phyloP scores from a whole-genome alignment of 2,113 vertebrate genomes.

The Tricholaema leucomelas region DNA sequence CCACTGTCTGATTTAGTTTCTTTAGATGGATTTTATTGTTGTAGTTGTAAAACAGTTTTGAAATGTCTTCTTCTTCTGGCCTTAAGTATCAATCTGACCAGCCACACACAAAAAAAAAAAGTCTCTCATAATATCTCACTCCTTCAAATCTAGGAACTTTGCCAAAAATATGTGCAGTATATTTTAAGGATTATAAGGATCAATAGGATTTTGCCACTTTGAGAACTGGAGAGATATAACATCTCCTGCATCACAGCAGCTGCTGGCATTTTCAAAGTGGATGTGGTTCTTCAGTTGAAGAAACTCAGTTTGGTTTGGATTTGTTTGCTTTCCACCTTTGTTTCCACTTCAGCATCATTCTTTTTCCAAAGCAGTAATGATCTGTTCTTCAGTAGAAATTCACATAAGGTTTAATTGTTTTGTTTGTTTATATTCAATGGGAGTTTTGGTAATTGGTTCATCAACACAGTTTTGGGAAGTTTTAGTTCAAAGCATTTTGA shows the following conservation, averaged over 20 bases:
- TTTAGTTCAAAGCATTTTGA: background rate
- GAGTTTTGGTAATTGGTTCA: background rate
- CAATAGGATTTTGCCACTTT: background rate
- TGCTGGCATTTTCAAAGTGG: background rate
- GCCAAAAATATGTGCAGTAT: background rate
- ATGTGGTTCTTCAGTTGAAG: background rate
- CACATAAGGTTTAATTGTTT: background rate
- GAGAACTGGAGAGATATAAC: background rate
- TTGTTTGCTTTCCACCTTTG: background rate
- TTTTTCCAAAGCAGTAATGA: background rate
- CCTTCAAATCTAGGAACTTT: background rate
- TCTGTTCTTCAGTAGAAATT: background rate
- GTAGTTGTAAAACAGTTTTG: background rate
- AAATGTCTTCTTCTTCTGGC: background rate
- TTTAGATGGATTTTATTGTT: background rate
- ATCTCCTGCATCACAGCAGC: background rate
- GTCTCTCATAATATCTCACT: background rate
- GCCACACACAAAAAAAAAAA: background rate
- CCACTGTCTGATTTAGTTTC: too few species aligned
- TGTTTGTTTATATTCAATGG: background rate
- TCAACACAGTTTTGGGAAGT: background rate
- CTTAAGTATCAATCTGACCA: background rate
- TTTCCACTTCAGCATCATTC: background rate
- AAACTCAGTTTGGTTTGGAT: background rate
- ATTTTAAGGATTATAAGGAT: background rate